Percentiles rank a stretch among this genome's conserved stretches.
Conservation (phyloP, 1,140 invertebrate genomes). For the Mactra quadrangularis region DNA sequence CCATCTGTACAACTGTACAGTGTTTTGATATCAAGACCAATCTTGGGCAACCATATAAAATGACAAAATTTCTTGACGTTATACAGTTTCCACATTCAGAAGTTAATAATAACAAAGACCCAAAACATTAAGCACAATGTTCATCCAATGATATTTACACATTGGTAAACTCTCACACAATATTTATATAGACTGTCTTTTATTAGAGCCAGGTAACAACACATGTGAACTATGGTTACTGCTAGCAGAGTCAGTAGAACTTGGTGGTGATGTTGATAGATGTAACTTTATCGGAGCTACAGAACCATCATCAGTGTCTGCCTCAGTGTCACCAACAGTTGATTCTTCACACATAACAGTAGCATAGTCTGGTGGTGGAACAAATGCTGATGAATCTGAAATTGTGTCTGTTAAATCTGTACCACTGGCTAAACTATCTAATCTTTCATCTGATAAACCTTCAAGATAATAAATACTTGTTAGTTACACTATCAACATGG, state of each 20-base stretch:
- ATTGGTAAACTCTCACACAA: too few species aligned
- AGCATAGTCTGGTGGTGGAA: conserved; percentile 47
- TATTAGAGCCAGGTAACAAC: conserved; percentile 60
- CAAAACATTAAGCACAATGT: too few species aligned
- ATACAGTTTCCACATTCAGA: too few species aligned
- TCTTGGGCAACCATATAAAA: too few species aligned
- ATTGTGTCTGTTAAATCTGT: conserved; percentile 41
- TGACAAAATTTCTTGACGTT: too few species aligned
- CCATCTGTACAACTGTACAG: too few species aligned
- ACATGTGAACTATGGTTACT: conserved; percentile 74
- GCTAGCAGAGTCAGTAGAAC: conserved; percentile 76
- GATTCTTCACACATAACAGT: conserved; percentile 38
- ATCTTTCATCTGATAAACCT: conserved; percentile 32
- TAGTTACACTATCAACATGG: conserved; percentile 5
- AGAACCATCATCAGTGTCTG: conserved; percentile 49
- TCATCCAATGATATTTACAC: too few species aligned
- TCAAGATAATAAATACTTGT: background rate
- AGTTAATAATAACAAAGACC: too few species aligned
- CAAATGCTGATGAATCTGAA: conserved; percentile 39
- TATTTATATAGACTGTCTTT: too few species aligned
- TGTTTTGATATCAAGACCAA: too few species aligned
- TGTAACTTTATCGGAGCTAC: conserved; percentile 56
- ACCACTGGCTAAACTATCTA: conserved; percentile 47
- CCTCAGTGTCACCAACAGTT: conserved; percentile 30
- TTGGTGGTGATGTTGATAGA: conserved; percentile 65